Percentiles rank a stretch among this genome's conserved stretches.
These are phyloP conservation scores for Ophraella communa DNA, from an alignment of 2,888 invertebrate species.

Conservation along the genomic window DNA sequence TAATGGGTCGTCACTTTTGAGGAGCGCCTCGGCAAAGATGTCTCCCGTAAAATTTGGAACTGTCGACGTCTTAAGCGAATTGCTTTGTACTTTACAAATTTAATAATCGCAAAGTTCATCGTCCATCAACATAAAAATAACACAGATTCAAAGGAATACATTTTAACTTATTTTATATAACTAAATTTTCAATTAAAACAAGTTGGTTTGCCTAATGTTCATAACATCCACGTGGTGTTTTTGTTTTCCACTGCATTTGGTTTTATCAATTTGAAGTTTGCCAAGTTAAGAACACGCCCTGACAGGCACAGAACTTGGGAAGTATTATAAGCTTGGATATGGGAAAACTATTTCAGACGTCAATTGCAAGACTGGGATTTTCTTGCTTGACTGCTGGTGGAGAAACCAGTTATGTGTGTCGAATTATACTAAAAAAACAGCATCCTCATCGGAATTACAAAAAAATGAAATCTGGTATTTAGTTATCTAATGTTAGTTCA, in stretches of 20 bases:
- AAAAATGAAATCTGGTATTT: no score
- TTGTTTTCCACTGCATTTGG: conserved; percentile 28
- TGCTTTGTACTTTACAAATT: conserved; percentile 13
- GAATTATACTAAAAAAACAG: background rate
- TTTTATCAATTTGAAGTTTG: conserved; percentile 43
- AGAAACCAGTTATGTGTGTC: background rate
- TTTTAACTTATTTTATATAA: no score
- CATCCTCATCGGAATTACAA: no score
- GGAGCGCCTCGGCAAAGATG: background rate
- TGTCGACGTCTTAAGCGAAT: conserved; percentile 7
- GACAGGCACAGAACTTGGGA: conserved; percentile 41
- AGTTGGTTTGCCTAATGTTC: no score
- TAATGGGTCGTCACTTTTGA: conserved; percentile 26
- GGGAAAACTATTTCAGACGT: conserved; percentile 43
- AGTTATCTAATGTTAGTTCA: no score
- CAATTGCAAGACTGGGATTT: conserved; percentile 41
- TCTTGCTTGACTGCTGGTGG: conserved; percentile 22
- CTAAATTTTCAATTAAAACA: no score
- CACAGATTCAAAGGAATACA: no score
- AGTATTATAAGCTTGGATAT: conserved; percentile 39
- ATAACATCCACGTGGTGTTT: conserved; percentile 15
- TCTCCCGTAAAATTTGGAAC: background rate
- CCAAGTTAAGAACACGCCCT: conserved; percentile 36
- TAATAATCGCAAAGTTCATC: background rate
- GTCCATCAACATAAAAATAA: no score